These are phyloP conservation scores for Taenioides sp. DNA, from an alignment of 2,797 vertebrate genomes.

Conservation along the genomic window DNA sequence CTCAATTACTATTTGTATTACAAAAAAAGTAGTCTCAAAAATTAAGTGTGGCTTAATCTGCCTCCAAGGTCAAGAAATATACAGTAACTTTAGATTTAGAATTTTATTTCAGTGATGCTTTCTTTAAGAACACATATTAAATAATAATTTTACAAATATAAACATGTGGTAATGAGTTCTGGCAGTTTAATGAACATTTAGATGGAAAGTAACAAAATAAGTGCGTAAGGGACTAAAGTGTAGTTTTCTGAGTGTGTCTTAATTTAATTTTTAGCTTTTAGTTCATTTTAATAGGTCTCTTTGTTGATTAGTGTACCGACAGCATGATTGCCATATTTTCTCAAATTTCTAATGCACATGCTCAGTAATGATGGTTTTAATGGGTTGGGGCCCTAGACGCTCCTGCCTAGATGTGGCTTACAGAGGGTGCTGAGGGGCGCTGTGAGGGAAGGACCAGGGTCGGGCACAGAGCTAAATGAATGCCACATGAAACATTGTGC, in stretches of 20 bases:
- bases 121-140: too few relatives aligned
- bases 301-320: constrained; percentile 41
- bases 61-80: neutral
- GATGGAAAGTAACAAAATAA: neutral
- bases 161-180: too few relatives aligned
- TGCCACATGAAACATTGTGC: constrained; percentile 66
- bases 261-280: constrained; percentile 2
- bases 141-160: too few relatives aligned
- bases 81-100: neutral
- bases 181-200: neutral
- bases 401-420: constrained; percentile 74
- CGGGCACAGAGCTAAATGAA: constrained; percentile 63
- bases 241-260: constrained; percentile 56
- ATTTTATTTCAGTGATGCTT: too few relatives aligned
- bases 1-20: too few relatives aligned
- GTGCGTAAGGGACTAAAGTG: neutral
- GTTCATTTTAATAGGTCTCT: constrained; percentile 12
- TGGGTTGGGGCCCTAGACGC: constrained; percentile 51
- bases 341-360: constrained; percentile 32
- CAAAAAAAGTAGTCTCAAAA: neutral
- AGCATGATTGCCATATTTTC: constrained; percentile 15
- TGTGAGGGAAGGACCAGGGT: constrained; percentile 60
- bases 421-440: constrained; percentile 54
- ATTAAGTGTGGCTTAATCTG: neutral
- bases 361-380: constrained; percentile 52